Conservation (phyloP, 2,113 vertebrate species). For the Lepus americanus region DNA sequence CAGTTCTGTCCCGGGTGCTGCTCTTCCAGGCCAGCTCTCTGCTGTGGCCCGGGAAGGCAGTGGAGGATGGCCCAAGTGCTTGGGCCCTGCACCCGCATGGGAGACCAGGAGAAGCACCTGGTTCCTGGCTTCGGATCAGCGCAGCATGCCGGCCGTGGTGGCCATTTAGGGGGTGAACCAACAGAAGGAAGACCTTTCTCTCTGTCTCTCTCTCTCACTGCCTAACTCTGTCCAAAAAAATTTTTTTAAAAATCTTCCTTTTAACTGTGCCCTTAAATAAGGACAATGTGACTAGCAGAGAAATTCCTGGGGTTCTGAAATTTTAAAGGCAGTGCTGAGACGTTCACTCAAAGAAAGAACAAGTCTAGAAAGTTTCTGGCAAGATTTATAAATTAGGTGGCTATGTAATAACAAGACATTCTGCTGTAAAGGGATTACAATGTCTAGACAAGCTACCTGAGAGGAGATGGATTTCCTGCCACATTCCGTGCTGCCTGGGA, state of each 20-base stretch:
- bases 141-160: too few relatives aligned
- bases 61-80: too few relatives aligned
- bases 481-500: background rate
- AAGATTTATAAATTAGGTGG: background rate
- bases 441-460: background rate
- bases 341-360: constrained; percentile 12
- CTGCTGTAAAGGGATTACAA: constrained; percentile 27
- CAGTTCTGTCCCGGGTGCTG: too few relatives aligned
- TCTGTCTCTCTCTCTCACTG: too few relatives aligned
- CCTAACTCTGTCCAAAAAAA: too few relatives aligned
- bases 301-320: constrained; percentile 30
- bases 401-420: constrained; percentile 42
- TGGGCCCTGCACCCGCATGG: too few relatives aligned
- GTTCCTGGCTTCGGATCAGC: too few relatives aligned
- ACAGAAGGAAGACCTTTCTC: too few relatives aligned
- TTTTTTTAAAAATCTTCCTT: background rate
- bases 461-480: constrained; percentile 52
- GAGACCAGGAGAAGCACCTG: too few relatives aligned
- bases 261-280: constrained; percentile 50
- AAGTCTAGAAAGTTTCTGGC: constrained; percentile 40
- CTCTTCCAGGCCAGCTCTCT: too few relatives aligned
- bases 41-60: too few relatives aligned
- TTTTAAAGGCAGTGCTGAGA: constrained; percentile 22
- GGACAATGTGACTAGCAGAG: background rate
- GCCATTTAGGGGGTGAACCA: too few relatives aligned